Evolutionary conservation across 2,797 vertebrate species (phyloP), one percentile per base, ranked within the genome.

Genomic region (Smutsia gigantea): DNA sequence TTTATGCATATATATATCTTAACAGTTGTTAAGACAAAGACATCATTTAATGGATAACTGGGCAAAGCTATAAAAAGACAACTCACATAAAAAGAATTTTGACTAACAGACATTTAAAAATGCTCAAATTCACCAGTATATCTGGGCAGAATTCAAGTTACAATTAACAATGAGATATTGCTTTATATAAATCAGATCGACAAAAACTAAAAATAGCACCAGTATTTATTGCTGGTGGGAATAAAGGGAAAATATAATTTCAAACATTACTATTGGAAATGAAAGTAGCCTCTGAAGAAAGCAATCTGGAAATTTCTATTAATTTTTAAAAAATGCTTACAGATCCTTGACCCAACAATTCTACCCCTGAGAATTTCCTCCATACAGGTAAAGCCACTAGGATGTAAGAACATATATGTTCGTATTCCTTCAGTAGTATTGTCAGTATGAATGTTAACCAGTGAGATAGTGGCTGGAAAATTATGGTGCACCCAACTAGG

Each of bases 171-270:
- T 51, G 19, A 64, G 4, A 31, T 85, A 64, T 83, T 42, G 81
- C 15, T 90, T 90, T 39, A 42, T 55, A n/a, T 59, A 90, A 87
- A 90, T 72, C 39, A 79, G 37, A 34, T 23, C 23, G 64, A 87
- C 12, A 72, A 53, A 89, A 77, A 72, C 53, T 72, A 82, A 66
- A 92, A 78, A 42, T 27, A 64, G 18, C 15, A 39, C 39, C n/a
- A 53, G 10, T 81, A 25, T 72, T 83, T 83, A 72, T 77, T 86
- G n/a, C 15, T 89, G n/a, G 23, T 75, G 23, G 39, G 12, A 53
- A 55, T 82, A 77, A 1, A 88, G 53, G 77, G 42, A 71, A 95
- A 92, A 89, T 74, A 1, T 59, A 7, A 84, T 92, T 94, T 92
- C 39, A 66, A 77, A 77, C 17, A 66, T 57, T 72, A n/a, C 8